phyloP scores from a whole-genome alignment of 2,888 invertebrate genomes.

The Leptarthrus brevirostris region DNA sequence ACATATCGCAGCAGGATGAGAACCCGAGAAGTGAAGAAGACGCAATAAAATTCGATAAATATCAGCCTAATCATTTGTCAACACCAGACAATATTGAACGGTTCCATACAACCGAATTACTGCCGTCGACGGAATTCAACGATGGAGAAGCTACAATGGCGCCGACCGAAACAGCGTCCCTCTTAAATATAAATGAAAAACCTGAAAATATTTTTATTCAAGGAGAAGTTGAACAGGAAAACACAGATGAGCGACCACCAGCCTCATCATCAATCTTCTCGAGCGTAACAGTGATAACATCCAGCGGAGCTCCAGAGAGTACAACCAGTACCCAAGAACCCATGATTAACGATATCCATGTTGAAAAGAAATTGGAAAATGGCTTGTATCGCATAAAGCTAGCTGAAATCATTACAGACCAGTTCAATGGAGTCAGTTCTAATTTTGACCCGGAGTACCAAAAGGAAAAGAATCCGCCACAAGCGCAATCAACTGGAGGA shows the following conservation, averaged over 20 bases:
- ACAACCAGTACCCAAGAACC: slow-evolving; percentile 53
- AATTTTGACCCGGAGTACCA: slow-evolving; percentile 20
- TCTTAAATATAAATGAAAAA: slow-evolving; percentile 22
- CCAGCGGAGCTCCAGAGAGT: slow-evolving; percentile 39
- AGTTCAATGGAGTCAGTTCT: slow-evolving; percentile 57
- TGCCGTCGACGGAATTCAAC: not conserved
- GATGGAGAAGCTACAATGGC: slow-evolving; percentile 18
- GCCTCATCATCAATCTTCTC: slow-evolving; percentile 48
- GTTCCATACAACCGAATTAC: slow-evolving; percentile 12
- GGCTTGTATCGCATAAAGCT: slow-evolving; percentile 63
- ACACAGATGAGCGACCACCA: slow-evolving; percentile 55
- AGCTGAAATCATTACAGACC: slow-evolving; percentile 60
- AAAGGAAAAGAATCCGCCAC: not conserved
- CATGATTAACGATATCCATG: slow-evolving; percentile 57
- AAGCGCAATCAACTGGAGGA: slow-evolving; percentile 54
- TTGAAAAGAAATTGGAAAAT: slow-evolving; percentile 59
- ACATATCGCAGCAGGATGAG: not conserved
- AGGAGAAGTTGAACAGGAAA: slow-evolving; percentile 55
- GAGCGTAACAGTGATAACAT: slow-evolving; percentile 47
- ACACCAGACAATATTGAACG: slow-evolving; percentile 12
- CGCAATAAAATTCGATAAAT: slow-evolving; percentile 8
- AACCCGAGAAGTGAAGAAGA: not conserved
- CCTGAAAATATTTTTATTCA: slow-evolving; percentile 54
- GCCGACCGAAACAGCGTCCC: slow-evolving; percentile 1
- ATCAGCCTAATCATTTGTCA: slow-evolving; percentile 27